Percentiles rank a stretch among this genome's conserved stretches.
Conservation (phyloP, 2,888 invertebrate species). For the Dione juno region DNA sequence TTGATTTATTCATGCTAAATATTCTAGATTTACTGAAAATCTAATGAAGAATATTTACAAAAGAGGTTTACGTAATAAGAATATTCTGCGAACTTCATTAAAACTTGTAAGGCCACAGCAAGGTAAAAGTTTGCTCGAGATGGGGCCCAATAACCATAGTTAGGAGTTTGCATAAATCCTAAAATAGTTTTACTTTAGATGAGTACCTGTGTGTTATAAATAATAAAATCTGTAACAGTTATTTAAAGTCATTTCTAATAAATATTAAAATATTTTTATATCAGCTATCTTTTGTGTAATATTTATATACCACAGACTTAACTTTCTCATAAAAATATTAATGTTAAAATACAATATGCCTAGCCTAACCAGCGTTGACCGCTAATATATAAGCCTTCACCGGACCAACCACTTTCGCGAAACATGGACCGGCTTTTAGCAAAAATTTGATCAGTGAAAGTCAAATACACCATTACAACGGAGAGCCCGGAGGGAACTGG, state of each 20-base stretch:
- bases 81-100: constrained; percentile 26
- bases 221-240: too few species aligned
- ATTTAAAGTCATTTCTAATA: too few species aligned
- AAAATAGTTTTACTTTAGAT: constrained; percentile 29
- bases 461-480: constrained; percentile 57
- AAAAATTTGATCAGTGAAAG: constrained; percentile 84
- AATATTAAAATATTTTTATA: too few species aligned
- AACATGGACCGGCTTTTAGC: constrained; percentile 80
- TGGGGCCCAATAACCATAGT: constrained; percentile 24
- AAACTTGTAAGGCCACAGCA: constrained; percentile 19
- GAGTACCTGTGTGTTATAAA: too few species aligned
- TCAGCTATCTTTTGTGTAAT: too few species aligned
- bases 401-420: constrained; percentile 80
- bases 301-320: not conserved
- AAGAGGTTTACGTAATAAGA: constrained; percentile 29
- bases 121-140: constrained; percentile 30
- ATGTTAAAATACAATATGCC: constrained; percentile 51
- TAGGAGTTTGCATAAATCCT: constrained; percentile 35
- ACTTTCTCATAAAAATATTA: constrained; percentile 30
- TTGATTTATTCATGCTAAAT: constrained; percentile 10
- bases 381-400: constrained; percentile 55
- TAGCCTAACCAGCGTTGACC: constrained; percentile 60
- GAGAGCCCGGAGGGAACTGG: constrained; percentile 59
- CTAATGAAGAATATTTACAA: constrained; percentile 12
- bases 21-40: constrained; percentile 13